Base-by-base conservation (phyloP, 92 coral and sea anemone species). In the Plumapathes pennacea region DNA sequence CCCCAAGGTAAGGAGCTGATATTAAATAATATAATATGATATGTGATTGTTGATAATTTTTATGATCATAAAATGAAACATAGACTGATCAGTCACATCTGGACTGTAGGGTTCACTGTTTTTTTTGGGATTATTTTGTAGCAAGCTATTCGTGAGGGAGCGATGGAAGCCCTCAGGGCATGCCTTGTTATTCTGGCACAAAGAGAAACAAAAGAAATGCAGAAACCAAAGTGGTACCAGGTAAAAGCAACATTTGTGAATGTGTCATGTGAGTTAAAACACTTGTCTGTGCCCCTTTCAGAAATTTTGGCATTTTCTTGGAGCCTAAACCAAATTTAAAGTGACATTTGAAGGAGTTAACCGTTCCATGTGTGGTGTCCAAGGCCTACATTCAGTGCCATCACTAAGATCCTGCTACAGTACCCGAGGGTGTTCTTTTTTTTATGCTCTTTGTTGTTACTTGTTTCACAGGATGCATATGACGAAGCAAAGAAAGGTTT, bases 91-190 rank as follows among this genome's bases (percentile, higher is more conserved):
- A 7, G 8, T 34, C n/a, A 8, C 40, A 34, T 8, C n/a, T 8
- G 40, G 40, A 34, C 8, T 34, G 40, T 8, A 8, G 8, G 15
- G 8, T 8, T 56, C 24, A 29, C 46, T 24, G 43, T 12, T 4
- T 17, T 4, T 4, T 1, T 0, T 38, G 2, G 28, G 30, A 13
- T 1, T 9, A 38, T 2, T 32, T 58, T 41, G 19, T 57, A 87
- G 96, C 96, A 94, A 88, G 99, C 90, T 6, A 94, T 94, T 47
- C 85, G 99, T 23, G 99, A 94, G 61, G 99, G 96, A 25, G 99
- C 99, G 2, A 90, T 94, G 19, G 96, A 88, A 33, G 99, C 99
- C 0, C 82, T 94, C 13, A 81, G 74, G 38, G 99, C 96, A 8
- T 94, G 99, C 41, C 90, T 94, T 39, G 92, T 94, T 21, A 94